Evolutionary conservation across 2,113 vertebrate genomes (phyloP).

Genomic region (Percina caprodes): DNA sequence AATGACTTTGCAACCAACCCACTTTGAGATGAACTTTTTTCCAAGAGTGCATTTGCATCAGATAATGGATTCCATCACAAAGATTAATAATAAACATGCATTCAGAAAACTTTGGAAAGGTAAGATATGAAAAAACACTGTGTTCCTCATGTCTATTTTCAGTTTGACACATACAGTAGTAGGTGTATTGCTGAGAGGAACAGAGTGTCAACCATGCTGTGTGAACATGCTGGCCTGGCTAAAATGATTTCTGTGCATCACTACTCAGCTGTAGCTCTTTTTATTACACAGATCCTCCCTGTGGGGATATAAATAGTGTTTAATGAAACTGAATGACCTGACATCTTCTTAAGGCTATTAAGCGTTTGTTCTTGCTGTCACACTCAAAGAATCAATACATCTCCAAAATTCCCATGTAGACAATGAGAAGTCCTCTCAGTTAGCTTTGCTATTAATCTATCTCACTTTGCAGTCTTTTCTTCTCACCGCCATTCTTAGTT

Average conservation of each 20-base stretch:
- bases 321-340: slow-evolving; percentile 25
- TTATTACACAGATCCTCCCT: slow-evolving; percentile 23
- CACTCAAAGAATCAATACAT: slow-evolving; percentile 49
- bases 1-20: not conserved
- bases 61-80: not conserved
- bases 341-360: slow-evolving; percentile 30
- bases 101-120: not conserved
- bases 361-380: slow-evolving; percentile 10
- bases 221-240: not conserved
- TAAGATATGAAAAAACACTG: not conserved
- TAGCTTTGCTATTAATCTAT: slow-evolving; percentile 25
- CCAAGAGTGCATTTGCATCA: not conserved
- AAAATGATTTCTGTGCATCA: not conserved
- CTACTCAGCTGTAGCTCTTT: not conserved
- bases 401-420: slow-evolving; percentile 3
- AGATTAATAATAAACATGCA: not conserved
- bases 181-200: not conserved
- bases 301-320: slow-evolving; percentile 41
- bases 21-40: not conserved
- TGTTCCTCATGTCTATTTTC: not conserved
- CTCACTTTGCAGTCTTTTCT: slow-evolving; percentile 4
- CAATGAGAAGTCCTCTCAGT: not conserved
- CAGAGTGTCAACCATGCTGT: not conserved
- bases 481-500: not conserved
- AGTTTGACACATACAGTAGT: not conserved